Percentiles rank a stretch among this genome's conserved stretches.
phyloP scores from a whole-genome alignment of 2,888 invertebrate genomes.

The Drosophila austrosaltans region DNA sequence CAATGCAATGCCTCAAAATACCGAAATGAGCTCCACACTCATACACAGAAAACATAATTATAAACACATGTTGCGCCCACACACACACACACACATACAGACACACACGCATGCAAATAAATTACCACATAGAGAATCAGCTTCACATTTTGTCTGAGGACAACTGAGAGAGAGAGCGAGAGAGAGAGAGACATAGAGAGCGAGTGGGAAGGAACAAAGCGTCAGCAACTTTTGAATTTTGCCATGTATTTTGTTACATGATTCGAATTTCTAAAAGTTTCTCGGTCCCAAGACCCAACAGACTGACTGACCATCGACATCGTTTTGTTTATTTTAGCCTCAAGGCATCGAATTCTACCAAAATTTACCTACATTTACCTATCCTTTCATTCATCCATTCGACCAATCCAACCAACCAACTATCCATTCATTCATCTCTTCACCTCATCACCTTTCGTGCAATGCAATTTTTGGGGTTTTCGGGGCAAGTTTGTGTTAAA shows the following conservation, averaged over 20 bases:
- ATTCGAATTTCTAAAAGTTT: conserved; percentile 77
- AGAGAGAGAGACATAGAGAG: background rate
- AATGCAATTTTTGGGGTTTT: background rate
- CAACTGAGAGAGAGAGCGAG: background rate
- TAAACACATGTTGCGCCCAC: conserved; percentile 72
- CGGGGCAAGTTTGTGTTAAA: conserved; percentile 24
- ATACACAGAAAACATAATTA: conserved; percentile 74
- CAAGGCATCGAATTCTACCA: conserved; percentile 14
- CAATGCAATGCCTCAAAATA: conserved; percentile 16
- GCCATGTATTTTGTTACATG: conserved; percentile 78
- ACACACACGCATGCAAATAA: conserved; percentile 12
- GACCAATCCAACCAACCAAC: background rate
- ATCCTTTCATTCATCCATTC: background rate
- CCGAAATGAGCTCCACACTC: conserved; percentile 49
- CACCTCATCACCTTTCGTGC: background rate
- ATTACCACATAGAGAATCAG: conserved; percentile 2
- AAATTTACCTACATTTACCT: conserved; percentile 19
- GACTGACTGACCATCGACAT: conserved; percentile 44
- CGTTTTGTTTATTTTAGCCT: conserved; percentile 36
- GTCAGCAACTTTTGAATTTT: conserved; percentile 55
- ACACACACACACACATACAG: conserved; percentile 17
- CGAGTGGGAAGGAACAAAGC: conserved; percentile 11
- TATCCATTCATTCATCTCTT: background rate
- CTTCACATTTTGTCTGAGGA: conserved; percentile 11
- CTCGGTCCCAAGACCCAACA: conserved; percentile 30